Base-by-base conservation (phyloP, 2,113 vertebrate genomes). In the Macrotus californicus region DNA sequence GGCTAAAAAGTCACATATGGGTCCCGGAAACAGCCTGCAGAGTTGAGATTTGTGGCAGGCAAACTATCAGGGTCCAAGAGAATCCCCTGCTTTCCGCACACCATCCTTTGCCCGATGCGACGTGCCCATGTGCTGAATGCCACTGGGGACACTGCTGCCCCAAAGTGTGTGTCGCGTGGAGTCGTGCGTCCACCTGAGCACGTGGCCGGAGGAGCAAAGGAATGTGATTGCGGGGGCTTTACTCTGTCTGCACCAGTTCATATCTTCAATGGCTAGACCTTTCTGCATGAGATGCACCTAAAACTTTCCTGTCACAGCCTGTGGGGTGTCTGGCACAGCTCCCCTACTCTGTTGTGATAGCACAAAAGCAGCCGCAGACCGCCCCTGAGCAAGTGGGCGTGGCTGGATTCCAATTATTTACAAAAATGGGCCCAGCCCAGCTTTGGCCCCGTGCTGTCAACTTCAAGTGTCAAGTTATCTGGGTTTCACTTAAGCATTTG, bases 111-210 rank as follows among this genome's bases (percentile, higher is more conserved):
- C 50, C 69, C 31, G 11, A 6, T 54, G 36, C 69, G 64, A 72
- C 24, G 0, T 26, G 31, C 31, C 61, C 70, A 6, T 86, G 43
- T 67, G 66, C 72, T 86, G 48, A 16, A 12, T 41, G 82, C n/a
- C 86, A 9, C 77, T 46, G 43, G 56, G 61, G 50, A 48, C 10
- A n/a, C 72, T 39, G 9, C 46, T 36, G 24, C 36, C 39, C 6
- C 43, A 22, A n/a, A 4, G 34, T 11, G 22, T 29, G 0, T 22
- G 48, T 72, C 21, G 7, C 3, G 0, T 26, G 59, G 82, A 34
- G 2, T 77, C 1, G 0, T 46, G 36, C 12, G 0, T 69, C 31
- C 72, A 13, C 4, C 48, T 54, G 2, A 8, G 54, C 29, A 43
- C 69, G 12, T 61, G n/a, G 6, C 61, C 48, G 48, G 52, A 19